A percentile compares a stretch with the other conserved stretches of the same genome.
Evolutionary conservation across 2,888 invertebrate species (phyloP).

Genomic region (Beris morrisii): DNA sequence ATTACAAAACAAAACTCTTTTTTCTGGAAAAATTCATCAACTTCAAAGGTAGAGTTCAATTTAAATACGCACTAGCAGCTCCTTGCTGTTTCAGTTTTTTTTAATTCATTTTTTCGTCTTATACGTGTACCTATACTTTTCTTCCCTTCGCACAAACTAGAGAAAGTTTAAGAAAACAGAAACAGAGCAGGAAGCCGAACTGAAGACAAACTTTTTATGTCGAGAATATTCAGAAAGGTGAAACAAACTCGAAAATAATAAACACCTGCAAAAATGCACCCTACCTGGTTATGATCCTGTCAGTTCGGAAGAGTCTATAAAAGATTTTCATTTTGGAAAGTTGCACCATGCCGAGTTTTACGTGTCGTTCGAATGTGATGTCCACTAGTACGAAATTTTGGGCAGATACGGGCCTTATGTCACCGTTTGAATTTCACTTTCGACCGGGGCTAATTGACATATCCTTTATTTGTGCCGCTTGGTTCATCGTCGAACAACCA

Average conservation of each 20-base stretch:
- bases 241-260: slow-evolving; percentile 31
- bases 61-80: background rate
- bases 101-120: slow-evolving; percentile 3
- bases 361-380: background rate
- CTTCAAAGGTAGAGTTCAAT: slow-evolving; percentile 17
- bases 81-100: background rate
- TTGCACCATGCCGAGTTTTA: slow-evolving; percentile 19
- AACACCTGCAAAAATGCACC: background rate
- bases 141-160: too few species aligned
- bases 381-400: background rate
- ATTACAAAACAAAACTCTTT: slow-evolving; percentile 19
- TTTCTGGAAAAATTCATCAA: slow-evolving; percentile 17
- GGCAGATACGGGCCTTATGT: background rate
- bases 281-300: slow-evolving; percentile 2
- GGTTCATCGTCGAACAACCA: too few species aligned
- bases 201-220: slow-evolving; percentile 4
- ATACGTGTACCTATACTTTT: too few species aligned
- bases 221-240: background rate
- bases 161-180: too few species aligned
- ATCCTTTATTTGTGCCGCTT: slow-evolving; percentile 21
- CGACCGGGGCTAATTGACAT: slow-evolving; percentile 29
- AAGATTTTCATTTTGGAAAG: slow-evolving; percentile 29
- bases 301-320: slow-evolving; percentile 2
- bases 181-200: too few species aligned
- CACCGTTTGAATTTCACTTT: too few species aligned